Evolutionary conservation across 1,140 invertebrate species (phyloP).

Genomic region (Stegodyphus dumicola): DNA sequence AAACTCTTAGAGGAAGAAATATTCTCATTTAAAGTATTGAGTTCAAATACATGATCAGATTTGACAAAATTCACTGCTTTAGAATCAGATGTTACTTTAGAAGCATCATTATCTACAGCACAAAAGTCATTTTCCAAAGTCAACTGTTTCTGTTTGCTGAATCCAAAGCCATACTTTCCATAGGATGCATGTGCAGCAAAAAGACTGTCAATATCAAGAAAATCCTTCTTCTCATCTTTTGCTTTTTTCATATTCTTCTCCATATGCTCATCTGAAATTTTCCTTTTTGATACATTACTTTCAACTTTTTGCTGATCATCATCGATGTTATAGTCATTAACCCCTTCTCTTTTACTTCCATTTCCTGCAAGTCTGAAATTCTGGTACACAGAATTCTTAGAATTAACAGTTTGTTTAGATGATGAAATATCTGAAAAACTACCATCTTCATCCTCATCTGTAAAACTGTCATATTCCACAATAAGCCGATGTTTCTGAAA

Average conservation of each 20-base stretch:
- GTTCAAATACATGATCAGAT: conserved; percentile 55
- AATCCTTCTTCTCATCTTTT: conserved; percentile 5
- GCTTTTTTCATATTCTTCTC: neutral
- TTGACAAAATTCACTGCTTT: conserved; percentile 58
- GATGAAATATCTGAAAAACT: neutral
- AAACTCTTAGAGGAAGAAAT: neutral
- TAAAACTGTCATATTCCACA: conserved; percentile 42
- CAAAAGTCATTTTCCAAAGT: neutral
- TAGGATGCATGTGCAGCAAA: neutral
- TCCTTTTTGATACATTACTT: neutral
- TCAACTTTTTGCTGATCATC: neutral
- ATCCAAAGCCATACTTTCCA: conserved; percentile 41
- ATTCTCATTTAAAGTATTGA: conserved; percentile 24
- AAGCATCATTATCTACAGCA: neutral
- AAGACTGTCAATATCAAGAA: conserved; percentile 11
- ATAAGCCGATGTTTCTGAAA: conserved; percentile 4
- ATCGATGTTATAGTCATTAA: neutral
- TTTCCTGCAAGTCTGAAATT: too few species aligned
- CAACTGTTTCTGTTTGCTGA: conserved; percentile 2
- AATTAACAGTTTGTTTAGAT: neutral
- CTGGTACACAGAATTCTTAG: neutral
- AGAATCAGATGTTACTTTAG: neutral
- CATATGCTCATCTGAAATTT: neutral
- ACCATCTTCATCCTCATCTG: conserved; percentile 38
- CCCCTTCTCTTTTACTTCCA: too few species aligned